These are phyloP conservation scores for Bursaphelenchus okinawaensis DNA, from an alignment of 2,888 invertebrate genomes.

Conservation along the genomic window DNA sequence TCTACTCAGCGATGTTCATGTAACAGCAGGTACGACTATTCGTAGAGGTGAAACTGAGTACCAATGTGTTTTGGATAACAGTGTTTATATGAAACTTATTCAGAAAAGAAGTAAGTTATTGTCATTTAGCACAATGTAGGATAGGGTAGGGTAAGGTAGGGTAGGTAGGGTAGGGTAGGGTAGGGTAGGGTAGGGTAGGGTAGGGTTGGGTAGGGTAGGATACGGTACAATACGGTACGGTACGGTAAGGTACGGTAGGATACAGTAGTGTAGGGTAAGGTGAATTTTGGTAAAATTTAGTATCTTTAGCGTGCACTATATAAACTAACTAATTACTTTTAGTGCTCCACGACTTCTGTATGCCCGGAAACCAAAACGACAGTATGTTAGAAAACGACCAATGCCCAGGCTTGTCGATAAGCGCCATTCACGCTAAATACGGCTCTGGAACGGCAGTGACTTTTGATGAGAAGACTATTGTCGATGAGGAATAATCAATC, in stretches of 20 bases:
- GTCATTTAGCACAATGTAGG: no score
- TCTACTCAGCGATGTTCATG: slow-evolving; percentile 10
- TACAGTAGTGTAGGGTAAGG: no score
- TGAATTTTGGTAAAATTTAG: no score
- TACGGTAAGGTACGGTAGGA: no score
- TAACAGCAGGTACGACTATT: slow-evolving; percentile 10
- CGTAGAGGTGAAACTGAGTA: slow-evolving; percentile 11
- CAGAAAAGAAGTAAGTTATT: slow-evolving; percentile 3
- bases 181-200: no score
- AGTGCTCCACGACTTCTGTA: slow-evolving; percentile 14
- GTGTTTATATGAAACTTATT: slow-evolving; percentile 9
- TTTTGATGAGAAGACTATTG: background rate
- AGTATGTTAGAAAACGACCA: background rate
- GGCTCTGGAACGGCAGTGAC: background rate
- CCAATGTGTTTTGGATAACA: slow-evolving; percentile 8
- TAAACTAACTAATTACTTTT: background rate
- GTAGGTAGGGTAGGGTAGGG: no score
- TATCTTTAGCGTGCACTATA: no score
- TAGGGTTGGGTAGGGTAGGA: no score
- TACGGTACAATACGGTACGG: no score
- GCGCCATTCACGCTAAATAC: slow-evolving; percentile 12
- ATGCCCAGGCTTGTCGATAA: slow-evolving; percentile 10
- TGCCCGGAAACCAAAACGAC: slow-evolving; percentile 16
- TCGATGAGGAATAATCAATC: background rate
- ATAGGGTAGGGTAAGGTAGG: no score